Conservation (phyloP, 2,113 vertebrate species). For the Ascaphus truei region DNA sequence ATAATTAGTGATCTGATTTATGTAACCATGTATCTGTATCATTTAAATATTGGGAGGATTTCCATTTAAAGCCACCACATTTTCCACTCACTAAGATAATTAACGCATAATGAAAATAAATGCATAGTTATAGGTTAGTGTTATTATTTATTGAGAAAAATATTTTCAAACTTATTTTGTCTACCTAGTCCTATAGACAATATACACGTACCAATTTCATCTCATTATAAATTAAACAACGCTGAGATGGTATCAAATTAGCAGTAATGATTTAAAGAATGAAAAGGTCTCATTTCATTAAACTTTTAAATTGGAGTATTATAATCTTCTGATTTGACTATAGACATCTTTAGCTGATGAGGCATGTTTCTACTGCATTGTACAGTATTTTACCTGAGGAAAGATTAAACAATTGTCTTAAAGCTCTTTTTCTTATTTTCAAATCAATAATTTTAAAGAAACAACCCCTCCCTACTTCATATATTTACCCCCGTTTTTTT, state of each 20-base stretch:
- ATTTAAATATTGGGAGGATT: conserved; percentile 20
- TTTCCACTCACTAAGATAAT: background rate
- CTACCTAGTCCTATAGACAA: conserved; percentile 4
- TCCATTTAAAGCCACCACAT: conserved; percentile 18
- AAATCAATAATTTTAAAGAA: too few relatives aligned
- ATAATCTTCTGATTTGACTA: conserved; percentile 11
- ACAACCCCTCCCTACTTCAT: too few relatives aligned
- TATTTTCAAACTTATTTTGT: conserved; percentile 25
- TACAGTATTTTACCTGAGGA: background rate
- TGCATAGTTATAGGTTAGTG: conserved; percentile 32
- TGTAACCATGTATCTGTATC: conserved; percentile 21
- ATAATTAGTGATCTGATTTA: conserved; percentile 33
- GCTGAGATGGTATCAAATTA: conserved; percentile 13
- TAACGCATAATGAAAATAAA: conserved; percentile 34
- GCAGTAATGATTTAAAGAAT: conserved; percentile 24
- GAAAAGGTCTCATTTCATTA: conserved; percentile 22
- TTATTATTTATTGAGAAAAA: conserved; percentile 21
- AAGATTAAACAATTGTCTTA: conserved; percentile 3
- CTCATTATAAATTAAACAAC: conserved; percentile 22
- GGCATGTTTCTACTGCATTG: background rate
- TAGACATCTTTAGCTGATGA: background rate
- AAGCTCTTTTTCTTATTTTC: too few relatives aligned
- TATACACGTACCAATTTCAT: conserved; percentile 17
- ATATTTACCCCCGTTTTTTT: too few relatives aligned
- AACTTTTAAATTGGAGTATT: conserved; percentile 9